A percentile compares a stretch with the other conserved stretches of the same genome.
These are phyloP conservation scores for Harmothoe impar DNA, from an alignment of 2,888 invertebrate species.

Conservation along the genomic window DNA sequence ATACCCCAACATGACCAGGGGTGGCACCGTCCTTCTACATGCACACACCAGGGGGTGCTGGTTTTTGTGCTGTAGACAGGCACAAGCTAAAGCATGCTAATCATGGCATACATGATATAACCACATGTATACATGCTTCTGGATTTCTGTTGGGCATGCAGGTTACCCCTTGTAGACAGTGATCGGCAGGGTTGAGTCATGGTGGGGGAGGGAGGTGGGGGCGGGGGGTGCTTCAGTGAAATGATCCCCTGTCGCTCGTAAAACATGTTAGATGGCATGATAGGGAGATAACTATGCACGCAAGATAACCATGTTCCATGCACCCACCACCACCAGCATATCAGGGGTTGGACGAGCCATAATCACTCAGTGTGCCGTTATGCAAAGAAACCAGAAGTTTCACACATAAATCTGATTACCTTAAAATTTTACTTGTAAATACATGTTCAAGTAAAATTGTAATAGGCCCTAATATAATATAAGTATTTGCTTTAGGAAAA, in stretches of 20 bases:
- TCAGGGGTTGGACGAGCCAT: too few species aligned
- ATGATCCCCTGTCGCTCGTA: not conserved
- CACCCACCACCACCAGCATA: too few species aligned
- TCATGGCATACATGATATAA: not conserved
- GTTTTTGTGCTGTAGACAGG: not conserved
- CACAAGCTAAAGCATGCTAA: not conserved
- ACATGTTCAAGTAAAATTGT: too few species aligned
- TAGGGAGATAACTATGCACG: not conserved
- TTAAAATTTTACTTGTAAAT: too few species aligned
- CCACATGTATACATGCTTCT: not conserved
- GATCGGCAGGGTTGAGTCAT: not conserved
- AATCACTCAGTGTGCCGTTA: too few species aligned
- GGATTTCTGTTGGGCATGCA: not conserved
- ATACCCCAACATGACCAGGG: too few species aligned
- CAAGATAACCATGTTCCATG: not conserved
- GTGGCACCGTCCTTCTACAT: too few species aligned
- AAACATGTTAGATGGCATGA: not conserved
- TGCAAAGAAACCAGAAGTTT: too few species aligned
- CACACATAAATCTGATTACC: too few species aligned
- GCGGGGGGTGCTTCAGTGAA: not conserved
- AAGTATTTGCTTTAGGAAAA: too few species aligned
- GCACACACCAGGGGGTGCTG: too few species aligned
- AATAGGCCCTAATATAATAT: too few species aligned
- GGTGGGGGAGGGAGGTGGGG: not conserved
- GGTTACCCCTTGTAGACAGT: not conserved